A percentile compares a stretch with the other conserved stretches of the same genome.
These are phyloP conservation scores for Phortica magna DNA, from an alignment of 2,888 invertebrate genomes.

Conservation along the genomic window DNA sequence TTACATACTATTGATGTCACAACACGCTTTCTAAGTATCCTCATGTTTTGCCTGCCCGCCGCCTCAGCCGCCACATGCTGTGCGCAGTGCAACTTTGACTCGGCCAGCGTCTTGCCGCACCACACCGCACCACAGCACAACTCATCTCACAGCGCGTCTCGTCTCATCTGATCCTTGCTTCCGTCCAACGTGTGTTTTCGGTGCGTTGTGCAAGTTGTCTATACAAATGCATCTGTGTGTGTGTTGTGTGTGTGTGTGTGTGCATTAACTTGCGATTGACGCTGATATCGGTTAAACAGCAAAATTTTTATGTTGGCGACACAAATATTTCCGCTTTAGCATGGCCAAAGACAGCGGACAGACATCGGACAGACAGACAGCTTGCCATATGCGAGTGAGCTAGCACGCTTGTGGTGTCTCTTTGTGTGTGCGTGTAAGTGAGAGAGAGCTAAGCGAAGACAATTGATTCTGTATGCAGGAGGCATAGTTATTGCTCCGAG, in stretches of 20 bases:
- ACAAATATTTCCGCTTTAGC: conserved; percentile 65
- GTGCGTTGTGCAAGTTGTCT: conserved; percentile 13
- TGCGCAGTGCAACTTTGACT: conserved; percentile 41
- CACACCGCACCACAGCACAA: neutral
- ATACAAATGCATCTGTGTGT: conserved; percentile 31
- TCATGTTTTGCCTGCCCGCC: conserved; percentile 25
- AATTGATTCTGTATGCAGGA: conserved; percentile 56
- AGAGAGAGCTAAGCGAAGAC: conserved; percentile 38
- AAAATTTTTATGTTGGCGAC: conserved; percentile 65
- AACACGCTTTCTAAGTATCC: conserved; percentile 38
- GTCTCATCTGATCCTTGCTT: neutral
- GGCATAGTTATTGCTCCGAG: conserved; percentile 33
- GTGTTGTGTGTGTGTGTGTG: conserved; percentile 36
- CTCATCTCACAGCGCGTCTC: conserved; percentile 7
- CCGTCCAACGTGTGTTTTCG: neutral
- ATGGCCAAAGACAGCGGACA: conserved; percentile 18
- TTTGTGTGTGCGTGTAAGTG: too few species aligned
- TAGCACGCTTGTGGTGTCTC: too few species aligned
- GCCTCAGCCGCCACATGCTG: conserved; percentile 60
- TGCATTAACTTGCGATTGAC: conserved; percentile 53
- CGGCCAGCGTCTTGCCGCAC: neutral
- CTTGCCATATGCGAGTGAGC: too few species aligned
- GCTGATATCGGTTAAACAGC: conserved; percentile 53
- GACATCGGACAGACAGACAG: too few species aligned
- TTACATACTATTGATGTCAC: neutral